phyloP scores from a whole-genome alignment of 2,888 invertebrate genomes.

The Hemithea aestivaria region DNA sequence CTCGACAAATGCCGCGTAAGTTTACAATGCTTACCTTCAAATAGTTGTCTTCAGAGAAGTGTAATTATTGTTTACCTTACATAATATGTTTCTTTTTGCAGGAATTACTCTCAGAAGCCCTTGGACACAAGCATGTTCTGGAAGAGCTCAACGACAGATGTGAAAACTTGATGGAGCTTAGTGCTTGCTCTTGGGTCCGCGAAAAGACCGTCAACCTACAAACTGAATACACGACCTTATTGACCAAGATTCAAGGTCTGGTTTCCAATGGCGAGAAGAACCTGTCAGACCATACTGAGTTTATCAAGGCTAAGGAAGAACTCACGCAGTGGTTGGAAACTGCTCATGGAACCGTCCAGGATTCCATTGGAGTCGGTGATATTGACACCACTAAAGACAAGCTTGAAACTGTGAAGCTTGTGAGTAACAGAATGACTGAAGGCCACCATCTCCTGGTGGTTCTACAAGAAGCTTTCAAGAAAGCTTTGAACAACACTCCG shows the following conservation, averaged over 20 bases:
- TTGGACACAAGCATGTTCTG: slow-evolving; percentile 85
- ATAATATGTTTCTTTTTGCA: slow-evolving; percentile 36
- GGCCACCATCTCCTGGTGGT: slow-evolving; percentile 91
- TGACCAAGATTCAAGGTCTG: slow-evolving; percentile 88
- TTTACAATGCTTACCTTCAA: slow-evolving; percentile 13
- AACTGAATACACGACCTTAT: slow-evolving; percentile 87
- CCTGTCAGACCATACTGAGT: slow-evolving; percentile 93
- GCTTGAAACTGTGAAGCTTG: slow-evolving; percentile 87
- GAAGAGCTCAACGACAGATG: slow-evolving; percentile 93
- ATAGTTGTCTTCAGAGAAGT: too few species aligned
- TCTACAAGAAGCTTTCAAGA: slow-evolving; percentile 90
- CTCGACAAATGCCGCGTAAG: slow-evolving; percentile 86
- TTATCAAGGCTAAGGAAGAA: slow-evolving; percentile 90
- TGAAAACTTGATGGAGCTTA: slow-evolving; percentile 91
- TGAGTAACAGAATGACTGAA: slow-evolving; percentile 86
- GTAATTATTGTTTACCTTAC: not conserved
- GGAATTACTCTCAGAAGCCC: slow-evolving; percentile 86
- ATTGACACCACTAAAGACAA: slow-evolving; percentile 87
- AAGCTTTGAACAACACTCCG: slow-evolving; percentile 89
- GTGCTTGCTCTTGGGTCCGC: slow-evolving; percentile 90
- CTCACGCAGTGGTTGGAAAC: slow-evolving; percentile 90
- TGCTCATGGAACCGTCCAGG: slow-evolving; percentile 89
- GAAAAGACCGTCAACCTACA: slow-evolving; percentile 92
- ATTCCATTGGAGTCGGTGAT: slow-evolving; percentile 90
- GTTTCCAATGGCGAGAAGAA: slow-evolving; percentile 94